Evolutionary conservation across 2,797 vertebrate species (phyloP).

Genomic region (Tauraco hartlaubi): DNA sequence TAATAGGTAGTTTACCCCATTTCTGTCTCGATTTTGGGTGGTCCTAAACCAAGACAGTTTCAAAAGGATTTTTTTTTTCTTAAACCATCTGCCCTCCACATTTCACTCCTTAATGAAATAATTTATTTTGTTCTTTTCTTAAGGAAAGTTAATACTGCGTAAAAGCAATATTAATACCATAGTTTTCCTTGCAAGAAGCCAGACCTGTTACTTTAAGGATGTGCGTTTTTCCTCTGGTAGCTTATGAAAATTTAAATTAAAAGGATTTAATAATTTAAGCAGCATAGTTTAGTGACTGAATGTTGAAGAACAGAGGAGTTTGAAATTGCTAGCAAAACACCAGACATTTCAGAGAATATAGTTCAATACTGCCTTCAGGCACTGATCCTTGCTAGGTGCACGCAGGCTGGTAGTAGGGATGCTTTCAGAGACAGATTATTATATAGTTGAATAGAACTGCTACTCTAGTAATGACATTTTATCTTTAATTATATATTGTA

Average conservation of each 20-base stretch:
- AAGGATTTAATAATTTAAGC: slow-evolving; percentile 76
- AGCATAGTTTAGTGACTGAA: slow-evolving; percentile 40
- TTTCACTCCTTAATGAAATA: slow-evolving; percentile 73
- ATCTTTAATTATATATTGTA: not conserved
- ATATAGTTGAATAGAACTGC: not conserved
- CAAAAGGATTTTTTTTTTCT: slow-evolving; percentile 38
- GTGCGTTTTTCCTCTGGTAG: slow-evolving; percentile 58
- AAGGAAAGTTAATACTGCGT: slow-evolving; percentile 39
- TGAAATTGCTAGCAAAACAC: slow-evolving; percentile 41
- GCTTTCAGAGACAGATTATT: slow-evolving; percentile 10
- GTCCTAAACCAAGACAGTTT: slow-evolving; percentile 63
- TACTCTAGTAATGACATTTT: not conserved
- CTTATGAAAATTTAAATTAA: slow-evolving; percentile 80
- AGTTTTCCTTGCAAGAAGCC: slow-evolving; percentile 47
- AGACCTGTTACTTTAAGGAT: slow-evolving; percentile 57
- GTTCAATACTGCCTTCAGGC: slow-evolving; percentile 43
- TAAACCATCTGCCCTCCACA: slow-evolving; percentile 77
- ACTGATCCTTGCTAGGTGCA: not conserved
- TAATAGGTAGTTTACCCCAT: not conserved
- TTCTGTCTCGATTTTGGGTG: slow-evolving; percentile 70
- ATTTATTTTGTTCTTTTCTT: slow-evolving; percentile 68
- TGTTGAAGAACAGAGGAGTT: slow-evolving; percentile 35
- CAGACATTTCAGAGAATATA: slow-evolving; percentile 10
- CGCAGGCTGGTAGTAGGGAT: not conserved
- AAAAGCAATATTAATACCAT: not conserved